Conservation (phyloP, 64 coral and sea anemone genomes). For the Montipora cactus region DNA sequence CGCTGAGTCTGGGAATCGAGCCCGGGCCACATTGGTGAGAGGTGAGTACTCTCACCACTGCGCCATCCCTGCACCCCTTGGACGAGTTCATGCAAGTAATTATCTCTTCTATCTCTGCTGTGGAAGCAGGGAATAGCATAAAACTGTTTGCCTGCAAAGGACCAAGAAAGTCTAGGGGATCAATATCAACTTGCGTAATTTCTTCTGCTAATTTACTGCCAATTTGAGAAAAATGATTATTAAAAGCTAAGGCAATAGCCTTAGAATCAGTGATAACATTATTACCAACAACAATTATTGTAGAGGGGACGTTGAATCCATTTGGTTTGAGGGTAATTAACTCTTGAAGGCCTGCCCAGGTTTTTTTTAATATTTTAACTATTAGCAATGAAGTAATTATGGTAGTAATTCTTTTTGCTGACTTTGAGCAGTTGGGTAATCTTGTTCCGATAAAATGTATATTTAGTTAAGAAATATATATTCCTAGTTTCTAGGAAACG, state of each 20-base stretch:
- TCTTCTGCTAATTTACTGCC: not conserved
- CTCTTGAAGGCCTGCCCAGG: conserved; percentile 41
- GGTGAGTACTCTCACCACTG: too few species aligned
- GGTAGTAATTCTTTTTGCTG: conserved; percentile 42
- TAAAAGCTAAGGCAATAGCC: conserved; percentile 47
- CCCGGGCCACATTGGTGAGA: too few species aligned
- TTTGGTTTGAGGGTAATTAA: conserved; percentile 47
- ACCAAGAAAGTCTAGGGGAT: too few species aligned
- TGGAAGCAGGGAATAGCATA: too few species aligned
- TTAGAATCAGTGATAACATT: conserved; percentile 24
- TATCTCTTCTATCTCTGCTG: too few species aligned
- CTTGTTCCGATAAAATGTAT: conserved; percentile 58
- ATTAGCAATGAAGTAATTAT: conserved; percentile 51
- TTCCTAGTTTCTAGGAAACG: conserved; percentile 11
- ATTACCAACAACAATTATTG: conserved; percentile 36
- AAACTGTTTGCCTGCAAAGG: too few species aligned
- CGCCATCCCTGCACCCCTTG: too few species aligned
- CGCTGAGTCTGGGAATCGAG: too few species aligned
- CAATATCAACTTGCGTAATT: too few species aligned
- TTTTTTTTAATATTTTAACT: conserved; percentile 63
- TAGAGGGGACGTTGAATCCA: conserved; percentile 15
- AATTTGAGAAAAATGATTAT: conserved; percentile 63
- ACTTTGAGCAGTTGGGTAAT: conserved; percentile 27
- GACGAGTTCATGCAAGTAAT: too few species aligned
- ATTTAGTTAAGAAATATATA: conserved; percentile 29